Percentiles rank a stretch among this genome's conserved stretches.
Evolutionary conservation across 2,113 vertebrate species (phyloP).

Genomic region (Parus major): DNA sequence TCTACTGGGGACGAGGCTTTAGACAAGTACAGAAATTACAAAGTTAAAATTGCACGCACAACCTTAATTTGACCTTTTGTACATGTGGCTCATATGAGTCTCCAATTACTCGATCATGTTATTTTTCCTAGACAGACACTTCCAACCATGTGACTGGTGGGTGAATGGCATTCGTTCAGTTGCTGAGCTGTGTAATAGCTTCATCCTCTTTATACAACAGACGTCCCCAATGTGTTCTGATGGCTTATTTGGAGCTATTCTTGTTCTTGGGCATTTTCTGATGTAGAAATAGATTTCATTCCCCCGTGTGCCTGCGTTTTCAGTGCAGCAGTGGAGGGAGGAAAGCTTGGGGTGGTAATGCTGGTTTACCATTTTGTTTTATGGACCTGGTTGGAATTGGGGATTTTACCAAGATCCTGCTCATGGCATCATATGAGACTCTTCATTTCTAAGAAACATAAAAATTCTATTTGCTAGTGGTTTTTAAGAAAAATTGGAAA

Average conservation of each 20-base stretch:
- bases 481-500: constrained; percentile 3
- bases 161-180: background rate
- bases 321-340: background rate
- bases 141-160: background rate
- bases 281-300: background rate
- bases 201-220: background rate
- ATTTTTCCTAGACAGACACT: background rate
- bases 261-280: background rate
- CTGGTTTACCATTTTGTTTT: background rate
- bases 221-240: background rate
- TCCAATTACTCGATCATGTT: background rate
- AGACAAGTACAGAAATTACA: background rate
- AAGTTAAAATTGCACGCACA: background rate
- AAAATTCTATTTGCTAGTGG: background rate
- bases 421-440: accelerated
- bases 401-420: background rate
- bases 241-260: background rate
- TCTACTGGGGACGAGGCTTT: background rate
- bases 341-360: background rate
- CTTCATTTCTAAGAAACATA: background rate
- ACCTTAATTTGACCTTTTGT: background rate
- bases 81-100: background rate
- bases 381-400: background rate
- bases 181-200: background rate
- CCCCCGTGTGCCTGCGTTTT: accelerated